Percentiles rank a stretch among this genome's conserved stretches.
phyloP scores from a whole-genome alignment of 2,797 vertebrate species.

The Moxostoma hubbsi region DNA sequence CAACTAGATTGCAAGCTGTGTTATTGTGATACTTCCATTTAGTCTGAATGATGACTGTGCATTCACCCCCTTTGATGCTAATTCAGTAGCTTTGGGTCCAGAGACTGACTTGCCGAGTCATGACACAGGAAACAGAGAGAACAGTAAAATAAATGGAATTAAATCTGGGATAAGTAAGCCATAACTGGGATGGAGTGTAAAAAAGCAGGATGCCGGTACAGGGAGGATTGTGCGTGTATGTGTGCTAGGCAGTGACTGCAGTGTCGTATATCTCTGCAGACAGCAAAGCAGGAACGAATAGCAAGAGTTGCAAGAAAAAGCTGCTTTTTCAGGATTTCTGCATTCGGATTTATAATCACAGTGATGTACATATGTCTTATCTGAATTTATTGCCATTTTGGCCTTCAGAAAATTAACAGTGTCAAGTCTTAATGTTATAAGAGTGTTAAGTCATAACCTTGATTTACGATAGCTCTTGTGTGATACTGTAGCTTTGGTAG shows the following conservation, averaged over 20 bases:
- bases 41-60: constrained; percentile 58
- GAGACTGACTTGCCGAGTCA: constrained; percentile 29
- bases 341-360: neutral
- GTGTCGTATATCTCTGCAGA: constrained; percentile 37
- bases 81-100: constrained; percentile 46
- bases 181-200: constrained; percentile 54
- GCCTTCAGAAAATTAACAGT: constrained; percentile 23
- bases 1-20: constrained; percentile 12
- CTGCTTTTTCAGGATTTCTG: constrained; percentile 50
- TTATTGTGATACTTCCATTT: constrained; percentile 51
- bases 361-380: neutral
- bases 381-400: neutral
- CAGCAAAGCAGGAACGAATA: constrained; percentile 44
- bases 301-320: constrained; percentile 41
- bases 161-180: constrained; percentile 35
- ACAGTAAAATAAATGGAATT: constrained; percentile 55
- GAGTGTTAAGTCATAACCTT: neutral
- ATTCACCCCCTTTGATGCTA: constrained; percentile 57
- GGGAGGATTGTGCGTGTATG: constrained; percentile 38
- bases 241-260: constrained; percentile 52
- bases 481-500: neutral
- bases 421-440: neutral
- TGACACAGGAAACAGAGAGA: neutral
- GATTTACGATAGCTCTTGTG: neutral
- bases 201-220: constrained; percentile 31